Conservation (phyloP, 2,797 vertebrate species). For the Momotus momota region DNA sequence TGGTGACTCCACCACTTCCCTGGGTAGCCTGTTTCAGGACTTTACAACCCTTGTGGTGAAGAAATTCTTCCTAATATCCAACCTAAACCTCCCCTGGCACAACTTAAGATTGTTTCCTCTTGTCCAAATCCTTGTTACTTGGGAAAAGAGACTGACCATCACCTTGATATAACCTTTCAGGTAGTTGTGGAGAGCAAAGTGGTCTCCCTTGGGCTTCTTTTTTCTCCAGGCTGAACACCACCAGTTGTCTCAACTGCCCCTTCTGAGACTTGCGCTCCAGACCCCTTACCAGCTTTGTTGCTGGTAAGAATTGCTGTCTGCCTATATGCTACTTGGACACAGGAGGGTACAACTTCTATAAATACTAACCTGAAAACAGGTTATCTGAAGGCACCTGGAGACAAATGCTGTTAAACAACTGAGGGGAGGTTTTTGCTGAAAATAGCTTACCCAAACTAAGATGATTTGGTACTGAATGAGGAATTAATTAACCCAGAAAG, state of each 20-base stretch:
- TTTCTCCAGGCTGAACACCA: not conserved
- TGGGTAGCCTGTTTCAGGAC: not conserved
- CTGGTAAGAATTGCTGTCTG: too few relatives aligned
- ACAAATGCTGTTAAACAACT: not conserved
- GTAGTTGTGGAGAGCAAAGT: not conserved
- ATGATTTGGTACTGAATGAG: not conserved
- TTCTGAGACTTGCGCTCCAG: not conserved
- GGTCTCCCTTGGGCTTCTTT: too few relatives aligned
- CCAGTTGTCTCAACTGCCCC: not conserved
- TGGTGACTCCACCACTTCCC: not conserved
- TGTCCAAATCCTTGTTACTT: not conserved
- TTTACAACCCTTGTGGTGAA: not conserved
- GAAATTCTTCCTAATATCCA: not conserved
- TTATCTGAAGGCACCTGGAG: not conserved
- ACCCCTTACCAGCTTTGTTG: not conserved
- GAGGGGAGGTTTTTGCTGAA: not conserved
- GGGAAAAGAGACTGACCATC: not conserved
- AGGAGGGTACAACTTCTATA: not conserved
- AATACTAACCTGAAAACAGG: not conserved
- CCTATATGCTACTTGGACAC: not conserved
- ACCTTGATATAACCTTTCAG: not conserved
- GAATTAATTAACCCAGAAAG: not conserved
- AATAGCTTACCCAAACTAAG: not conserved
- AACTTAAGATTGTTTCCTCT: not conserved
- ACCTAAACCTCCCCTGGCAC: not conserved